Evolutionary conservation across 92 coral and sea anemone genomes (phyloP), one percentile per base, ranked within the genome.

Genomic region (Palythoa grandiflora): DNA sequence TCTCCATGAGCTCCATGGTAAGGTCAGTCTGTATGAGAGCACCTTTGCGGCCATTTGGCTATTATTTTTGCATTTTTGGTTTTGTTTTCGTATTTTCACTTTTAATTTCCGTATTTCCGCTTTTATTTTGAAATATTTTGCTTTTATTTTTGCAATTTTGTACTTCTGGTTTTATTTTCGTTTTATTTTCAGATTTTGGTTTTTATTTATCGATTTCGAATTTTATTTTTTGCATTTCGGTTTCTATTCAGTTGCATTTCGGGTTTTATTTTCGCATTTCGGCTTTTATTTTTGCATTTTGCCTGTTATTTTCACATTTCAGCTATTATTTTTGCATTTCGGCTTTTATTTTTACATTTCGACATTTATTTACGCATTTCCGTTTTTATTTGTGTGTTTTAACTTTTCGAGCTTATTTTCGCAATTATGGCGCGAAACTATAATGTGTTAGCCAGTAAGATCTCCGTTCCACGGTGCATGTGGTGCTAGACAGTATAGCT

Each of bases 1-100:
- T 68, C 72, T 19, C 72, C 72, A 68, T 68, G 72, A 68, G 39
- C 72, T 21, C 39, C 72, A 68, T 68, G 72, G 72, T n/a, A 28
- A 68, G 38, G 72, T 68, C 72, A 68, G 72, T 68, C 72, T 68
- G 72, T 54, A 54, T 54, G 60, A 14, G 60, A 1, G 60, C 60
- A 54, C 60, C 60, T 54, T 54, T 54, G 10, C 60, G 60, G 60
- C 60, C 60, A 54, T 54, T 54, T 54, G 12, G 60, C 60, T 40
- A 5, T 40, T 40, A 54, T 54, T 54, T 54, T 12, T 8, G 60
- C 60, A 9, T 54, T 54, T 9, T 2, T 54, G 60, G 10, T 9
- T 14, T 54, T 54, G 2, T 54, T 54, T 54, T 54, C 9, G 12
- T 12, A 54, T 54, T 9, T 54, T 8, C 12, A 2, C 16, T 54